phyloP scores from a whole-genome alignment of 2,797 vertebrate genomes.

The Heterohyrax brucei region DNA sequence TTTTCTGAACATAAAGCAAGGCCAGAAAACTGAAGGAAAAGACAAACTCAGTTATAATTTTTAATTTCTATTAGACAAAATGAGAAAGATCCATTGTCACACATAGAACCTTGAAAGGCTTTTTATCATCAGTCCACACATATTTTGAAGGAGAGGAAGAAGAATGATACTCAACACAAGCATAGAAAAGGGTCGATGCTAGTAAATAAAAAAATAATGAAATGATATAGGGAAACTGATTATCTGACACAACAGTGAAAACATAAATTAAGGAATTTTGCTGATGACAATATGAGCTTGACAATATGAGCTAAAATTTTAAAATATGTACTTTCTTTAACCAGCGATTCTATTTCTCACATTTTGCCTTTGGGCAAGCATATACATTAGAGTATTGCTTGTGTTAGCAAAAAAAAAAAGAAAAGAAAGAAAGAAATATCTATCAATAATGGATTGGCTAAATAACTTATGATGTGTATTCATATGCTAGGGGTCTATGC shows the following conservation, averaged over 20 bases:
- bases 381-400: conserved; percentile 61
- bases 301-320: not conserved
- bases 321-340: conserved; percentile 13
- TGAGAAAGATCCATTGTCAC: not conserved
- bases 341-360: conserved; percentile 32
- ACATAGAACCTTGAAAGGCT: not conserved
- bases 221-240: not conserved
- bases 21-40: not conserved
- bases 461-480: not conserved
- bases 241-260: not conserved
- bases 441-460: conserved; percentile 30
- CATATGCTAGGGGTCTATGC: not conserved
- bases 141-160: conserved; percentile 9
- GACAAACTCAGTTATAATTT: not conserved
- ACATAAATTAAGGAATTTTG: not conserved
- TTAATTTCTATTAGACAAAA: not conserved
- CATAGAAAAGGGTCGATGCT: not conserved
- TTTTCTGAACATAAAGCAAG: not conserved
- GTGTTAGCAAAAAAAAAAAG: not conserved
- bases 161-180: not conserved
- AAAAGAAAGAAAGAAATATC: not conserved
- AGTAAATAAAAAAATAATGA: conserved; percentile 29
- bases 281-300: not conserved
- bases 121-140: not conserved
- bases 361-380: not conserved